These are phyloP conservation scores for Flexamia atlantica DNA, from an alignment of 2,888 invertebrate species.

Conservation along the genomic window DNA sequence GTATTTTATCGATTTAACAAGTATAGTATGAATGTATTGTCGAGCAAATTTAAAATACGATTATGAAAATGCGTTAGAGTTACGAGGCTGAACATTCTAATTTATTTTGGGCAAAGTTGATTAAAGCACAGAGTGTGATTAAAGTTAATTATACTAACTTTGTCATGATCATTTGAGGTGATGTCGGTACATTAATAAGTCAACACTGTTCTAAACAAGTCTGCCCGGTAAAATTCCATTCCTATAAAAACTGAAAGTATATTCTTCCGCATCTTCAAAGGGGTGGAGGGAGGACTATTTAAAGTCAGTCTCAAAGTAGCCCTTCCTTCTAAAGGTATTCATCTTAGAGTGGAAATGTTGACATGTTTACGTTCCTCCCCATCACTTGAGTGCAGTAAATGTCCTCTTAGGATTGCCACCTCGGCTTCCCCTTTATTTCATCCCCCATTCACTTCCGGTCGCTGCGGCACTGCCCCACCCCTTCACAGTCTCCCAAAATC, in stretches of 20 bases:
- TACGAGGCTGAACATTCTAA: too few species aligned
- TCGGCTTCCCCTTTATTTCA: neutral
- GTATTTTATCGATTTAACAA: too few species aligned
- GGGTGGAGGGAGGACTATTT: neutral
- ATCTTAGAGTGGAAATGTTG: neutral
- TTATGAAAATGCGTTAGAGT: too few species aligned
- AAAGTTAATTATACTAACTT: too few species aligned
- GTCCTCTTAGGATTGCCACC: slow-evolving; percentile 18
- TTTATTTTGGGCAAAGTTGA: too few species aligned
- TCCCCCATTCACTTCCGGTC: slow-evolving; percentile 25
- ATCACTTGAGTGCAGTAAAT: slow-evolving; percentile 13
- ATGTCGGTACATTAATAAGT: too few species aligned
- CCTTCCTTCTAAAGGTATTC: neutral
- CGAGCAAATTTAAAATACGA: too few species aligned
- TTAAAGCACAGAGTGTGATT: too few species aligned
- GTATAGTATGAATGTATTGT: too few species aligned
- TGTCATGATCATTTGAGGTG: too few species aligned
- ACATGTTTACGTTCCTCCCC: slow-evolving; percentile 5
- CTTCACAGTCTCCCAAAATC: slow-evolving; percentile 4
- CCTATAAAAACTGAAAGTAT: neutral
- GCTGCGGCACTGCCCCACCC: neutral
- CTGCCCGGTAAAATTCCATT: neutral
- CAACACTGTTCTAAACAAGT: too few species aligned
- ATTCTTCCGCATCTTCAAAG: neutral
- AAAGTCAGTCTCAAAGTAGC: neutral